phyloP scores from a whole-genome alignment of 2,888 invertebrate species.

The Timandra comae region DNA sequence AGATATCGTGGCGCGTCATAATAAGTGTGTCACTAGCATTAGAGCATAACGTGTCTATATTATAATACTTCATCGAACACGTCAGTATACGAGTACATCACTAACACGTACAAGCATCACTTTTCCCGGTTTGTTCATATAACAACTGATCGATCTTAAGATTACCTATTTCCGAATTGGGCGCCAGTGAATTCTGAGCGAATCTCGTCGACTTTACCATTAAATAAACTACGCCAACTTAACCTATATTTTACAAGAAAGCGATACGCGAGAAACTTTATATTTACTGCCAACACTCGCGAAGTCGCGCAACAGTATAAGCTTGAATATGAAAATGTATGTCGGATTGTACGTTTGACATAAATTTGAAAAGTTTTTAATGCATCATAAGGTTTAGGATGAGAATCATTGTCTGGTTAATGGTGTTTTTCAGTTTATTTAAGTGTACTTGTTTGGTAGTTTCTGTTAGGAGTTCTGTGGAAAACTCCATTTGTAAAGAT shows the following conservation, averaged over 20 bases:
- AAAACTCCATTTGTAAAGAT: too few species aligned
- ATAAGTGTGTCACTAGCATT: too few species aligned
- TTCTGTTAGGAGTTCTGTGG: too few species aligned
- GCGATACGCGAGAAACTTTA: slow-evolving; percentile 42
- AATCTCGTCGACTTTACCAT: slow-evolving; percentile 46
- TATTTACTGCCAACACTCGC: slow-evolving; percentile 38
- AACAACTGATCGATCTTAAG: slow-evolving; percentile 36
- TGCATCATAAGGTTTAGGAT: too few species aligned
- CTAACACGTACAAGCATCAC: not conserved
- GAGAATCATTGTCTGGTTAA: too few species aligned
- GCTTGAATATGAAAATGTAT: slow-evolving; percentile 20
- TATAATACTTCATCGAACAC: too few species aligned
- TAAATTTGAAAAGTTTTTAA: slow-evolving; percentile 23
- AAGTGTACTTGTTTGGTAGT: too few species aligned
- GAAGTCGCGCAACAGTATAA: slow-evolving; percentile 13
- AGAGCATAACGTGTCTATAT: too few species aligned
- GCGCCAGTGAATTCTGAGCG: slow-evolving; percentile 32
- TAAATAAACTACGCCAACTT: slow-evolving; percentile 56
- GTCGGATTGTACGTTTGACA: slow-evolving; percentile 16
- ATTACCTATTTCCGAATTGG: slow-evolving; percentile 41
- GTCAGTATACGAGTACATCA: not conserved
- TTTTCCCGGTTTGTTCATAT: slow-evolving; percentile 12
- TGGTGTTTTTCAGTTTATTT: too few species aligned
- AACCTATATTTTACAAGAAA: slow-evolving; percentile 51
- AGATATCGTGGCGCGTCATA: too few species aligned